These are phyloP conservation scores for Pogonocichla stellata DNA, from an alignment of 2,113 vertebrate genomes.

Conservation along the genomic window DNA sequence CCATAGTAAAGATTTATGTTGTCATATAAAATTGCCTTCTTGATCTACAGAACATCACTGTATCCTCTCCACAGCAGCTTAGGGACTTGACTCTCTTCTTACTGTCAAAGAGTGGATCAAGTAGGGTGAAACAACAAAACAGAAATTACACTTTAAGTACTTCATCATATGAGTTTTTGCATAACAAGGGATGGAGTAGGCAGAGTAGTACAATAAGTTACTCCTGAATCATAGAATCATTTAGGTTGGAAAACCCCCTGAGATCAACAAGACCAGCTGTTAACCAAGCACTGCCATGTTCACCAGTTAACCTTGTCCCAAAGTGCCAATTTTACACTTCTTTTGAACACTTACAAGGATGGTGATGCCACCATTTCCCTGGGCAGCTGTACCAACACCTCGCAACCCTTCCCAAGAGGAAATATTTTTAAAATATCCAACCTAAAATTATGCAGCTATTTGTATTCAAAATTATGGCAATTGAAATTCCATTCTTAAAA, in stretches of 20 bases:
- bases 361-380: not conserved
- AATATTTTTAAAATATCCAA: not conserved
- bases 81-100: not conserved
- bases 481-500: not conserved
- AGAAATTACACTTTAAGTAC: not conserved
- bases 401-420: not conserved
- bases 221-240: not conserved
- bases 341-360: not conserved
- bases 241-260: not conserved
- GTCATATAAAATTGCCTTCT: not conserved
- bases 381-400: not conserved
- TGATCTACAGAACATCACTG: not conserved
- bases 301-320: not conserved
- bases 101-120: not conserved
- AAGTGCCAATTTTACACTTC: not conserved
- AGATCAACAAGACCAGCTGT: not conserved
- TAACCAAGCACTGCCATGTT: not conserved
- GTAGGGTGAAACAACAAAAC: not conserved
- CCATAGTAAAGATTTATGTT: not conserved
- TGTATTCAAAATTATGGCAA: not conserved
- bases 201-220: not conserved
- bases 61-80: not conserved
- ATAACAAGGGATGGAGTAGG: not conserved
- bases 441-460: not conserved
- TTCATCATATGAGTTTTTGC: not conserved